A percentile compares a stretch with the other conserved stretches of the same genome.
These are phyloP conservation scores for Drosophila ohnishii DNA, from an alignment of 1,140 invertebrate species.

Conservation along the genomic window DNA sequence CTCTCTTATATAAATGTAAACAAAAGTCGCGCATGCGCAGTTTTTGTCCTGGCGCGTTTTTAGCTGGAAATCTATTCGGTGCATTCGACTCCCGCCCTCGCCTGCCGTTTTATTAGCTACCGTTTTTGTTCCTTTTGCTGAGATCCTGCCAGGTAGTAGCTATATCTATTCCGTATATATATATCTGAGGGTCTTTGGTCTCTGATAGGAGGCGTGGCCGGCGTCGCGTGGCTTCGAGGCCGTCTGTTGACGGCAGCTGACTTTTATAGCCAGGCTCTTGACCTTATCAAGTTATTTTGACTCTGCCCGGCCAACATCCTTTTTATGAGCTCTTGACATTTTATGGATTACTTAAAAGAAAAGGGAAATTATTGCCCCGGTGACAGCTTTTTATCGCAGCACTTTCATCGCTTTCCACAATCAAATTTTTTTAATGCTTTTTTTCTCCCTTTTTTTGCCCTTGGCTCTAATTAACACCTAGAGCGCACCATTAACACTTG, in stretches of 20 bases:
- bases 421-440: constrained; percentile 49
- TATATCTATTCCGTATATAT: constrained; percentile 10
- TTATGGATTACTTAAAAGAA: constrained; percentile 60
- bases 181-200: constrained; percentile 10
- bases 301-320: constrained; percentile 50
- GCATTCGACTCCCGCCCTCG: constrained; percentile 28
- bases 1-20: constrained; percentile 68
- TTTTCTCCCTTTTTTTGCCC: constrained; percentile 45
- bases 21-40: constrained; percentile 56
- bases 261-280: constrained; percentile 75
- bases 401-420: constrained; percentile 71
- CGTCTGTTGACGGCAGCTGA: constrained; percentile 58
- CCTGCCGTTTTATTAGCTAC: constrained; percentile 78
- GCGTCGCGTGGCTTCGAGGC: constrained; percentile 57
- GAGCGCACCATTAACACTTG: constrained; percentile 72
- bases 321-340: constrained; percentile 72
- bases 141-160: constrained; percentile 45
- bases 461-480: constrained; percentile 78
- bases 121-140: constrained; percentile 37
- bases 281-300: constrained; percentile 72
- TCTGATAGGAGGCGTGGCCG: constrained; percentile 46
- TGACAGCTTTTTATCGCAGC: constrained; percentile 78
- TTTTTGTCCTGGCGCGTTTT: constrained; percentile 52
- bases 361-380: constrained; percentile 47
- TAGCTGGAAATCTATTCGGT: constrained; percentile 22